phyloP scores from a whole-genome alignment of 2,888 invertebrate species.

The Lepidocyrtinus sp. region DNA sequence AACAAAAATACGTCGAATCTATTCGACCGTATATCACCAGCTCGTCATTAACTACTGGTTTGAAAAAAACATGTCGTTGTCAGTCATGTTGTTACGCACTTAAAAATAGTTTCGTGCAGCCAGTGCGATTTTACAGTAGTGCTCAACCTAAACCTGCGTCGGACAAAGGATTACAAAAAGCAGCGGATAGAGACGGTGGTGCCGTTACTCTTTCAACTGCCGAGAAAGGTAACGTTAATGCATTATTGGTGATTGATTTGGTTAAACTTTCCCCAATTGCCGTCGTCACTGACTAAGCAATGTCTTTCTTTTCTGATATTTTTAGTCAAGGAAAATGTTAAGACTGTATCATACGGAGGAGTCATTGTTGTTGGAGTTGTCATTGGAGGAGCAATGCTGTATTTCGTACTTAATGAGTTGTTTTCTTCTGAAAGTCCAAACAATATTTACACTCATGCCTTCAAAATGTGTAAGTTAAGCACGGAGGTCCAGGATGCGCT shows the following conservation, averaged over 20 bases:
- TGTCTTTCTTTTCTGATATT: not conserved
- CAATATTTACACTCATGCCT: conserved; percentile 84
- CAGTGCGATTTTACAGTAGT: conserved; percentile 25
- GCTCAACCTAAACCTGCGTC: conserved; percentile 27
- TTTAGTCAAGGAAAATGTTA: conserved; percentile 89
- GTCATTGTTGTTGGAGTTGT: conserved; percentile 87
- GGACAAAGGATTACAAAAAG: conserved; percentile 41
- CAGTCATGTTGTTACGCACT: too few relatives aligned
- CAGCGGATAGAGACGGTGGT: conserved; percentile 40
- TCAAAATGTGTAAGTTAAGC: conserved; percentile 83
- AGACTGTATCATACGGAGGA: conserved; percentile 88
- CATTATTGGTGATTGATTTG: not conserved
- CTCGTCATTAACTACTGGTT: too few relatives aligned
- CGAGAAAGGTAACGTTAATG: conserved; percentile 58
- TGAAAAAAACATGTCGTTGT: too few relatives aligned
- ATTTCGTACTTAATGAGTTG: conserved; percentile 86
- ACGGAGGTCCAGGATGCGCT: conserved; percentile 84
- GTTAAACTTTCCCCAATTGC: too few relatives aligned
- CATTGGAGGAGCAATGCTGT: conserved; percentile 87
- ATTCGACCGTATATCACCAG: too few relatives aligned
- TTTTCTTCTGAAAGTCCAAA: conserved; percentile 91
- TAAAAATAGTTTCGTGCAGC: not conserved
- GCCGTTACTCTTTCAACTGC: conserved; percentile 60
- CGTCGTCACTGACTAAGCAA: not conserved
- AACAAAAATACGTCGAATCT: too few relatives aligned